Evolutionary conservation across 2,888 invertebrate species (phyloP).

Genomic region (Epinotia demarniana): DNA sequence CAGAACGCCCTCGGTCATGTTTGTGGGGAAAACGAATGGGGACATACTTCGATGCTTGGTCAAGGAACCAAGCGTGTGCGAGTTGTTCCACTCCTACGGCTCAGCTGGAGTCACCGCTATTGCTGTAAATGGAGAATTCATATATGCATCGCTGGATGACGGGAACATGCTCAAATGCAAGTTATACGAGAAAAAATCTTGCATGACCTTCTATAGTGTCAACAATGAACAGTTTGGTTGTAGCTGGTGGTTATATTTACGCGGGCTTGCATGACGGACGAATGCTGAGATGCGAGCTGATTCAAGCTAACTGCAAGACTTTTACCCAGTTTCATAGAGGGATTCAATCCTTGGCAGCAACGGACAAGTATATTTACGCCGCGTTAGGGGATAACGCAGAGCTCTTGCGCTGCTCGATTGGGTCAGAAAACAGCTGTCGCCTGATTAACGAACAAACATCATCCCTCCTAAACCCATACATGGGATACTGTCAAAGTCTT

Average conservation of each 20-base stretch:
- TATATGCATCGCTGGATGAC: constrained; percentile 2
- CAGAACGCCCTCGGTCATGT: neutral
- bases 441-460: neutral
- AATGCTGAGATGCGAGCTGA: constrained; percentile 11
- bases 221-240: neutral
- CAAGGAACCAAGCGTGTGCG: neutral
- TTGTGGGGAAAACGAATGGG: constrained; percentile 7
- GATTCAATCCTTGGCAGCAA: neutral
- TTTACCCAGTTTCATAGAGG: neutral
- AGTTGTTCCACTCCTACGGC: constrained; percentile 4
- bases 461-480: no score
- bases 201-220: neutral
- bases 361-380: constrained; percentile 9
- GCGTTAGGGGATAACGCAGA: neutral
- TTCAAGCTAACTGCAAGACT: neutral
- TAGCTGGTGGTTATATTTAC: constrained; percentile 5
- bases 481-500: no score
- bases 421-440: constrained; percentile 16
- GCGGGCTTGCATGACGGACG: constrained; percentile 4
- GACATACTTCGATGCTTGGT: constrained; percentile 5
- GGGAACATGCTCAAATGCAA: constrained; percentile 7
- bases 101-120: constrained; percentile 5
- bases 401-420: neutral
- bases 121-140: neutral
- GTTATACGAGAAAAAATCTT: constrained; percentile 9